These are phyloP conservation scores for Apteryx owenii DNA, from an alignment of 2,113 vertebrate species.

Conservation along the genomic window DNA sequence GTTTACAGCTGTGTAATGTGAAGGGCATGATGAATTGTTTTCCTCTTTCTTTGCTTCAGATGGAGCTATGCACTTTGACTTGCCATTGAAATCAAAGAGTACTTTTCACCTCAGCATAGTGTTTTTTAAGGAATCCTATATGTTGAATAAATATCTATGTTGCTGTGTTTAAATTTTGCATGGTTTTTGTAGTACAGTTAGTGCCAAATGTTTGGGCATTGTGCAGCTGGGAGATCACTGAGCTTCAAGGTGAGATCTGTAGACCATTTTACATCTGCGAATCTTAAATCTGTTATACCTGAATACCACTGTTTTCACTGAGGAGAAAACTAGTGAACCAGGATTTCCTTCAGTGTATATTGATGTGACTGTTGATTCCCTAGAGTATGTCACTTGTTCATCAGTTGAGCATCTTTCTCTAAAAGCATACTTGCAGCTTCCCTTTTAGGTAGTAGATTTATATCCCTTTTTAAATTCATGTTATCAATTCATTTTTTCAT, in stretches of 20 bases:
- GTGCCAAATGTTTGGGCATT: background rate
- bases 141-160: background rate
- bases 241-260: background rate
- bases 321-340: background rate
- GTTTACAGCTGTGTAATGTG: background rate
- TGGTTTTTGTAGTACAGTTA: background rate
- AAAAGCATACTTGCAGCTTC: background rate
- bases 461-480: background rate
- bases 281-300: background rate
- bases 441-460: background rate
- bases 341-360: background rate
- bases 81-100: background rate
- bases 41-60: background rate
- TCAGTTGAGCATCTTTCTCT: background rate
- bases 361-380: background rate
- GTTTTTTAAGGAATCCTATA: background rate
- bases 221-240: background rate
- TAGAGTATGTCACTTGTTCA: background rate
- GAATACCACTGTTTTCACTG: background rate
- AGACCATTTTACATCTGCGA: background rate
- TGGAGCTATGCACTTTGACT: background rate
- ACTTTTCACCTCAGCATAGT: background rate
- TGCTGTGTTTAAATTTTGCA: background rate
- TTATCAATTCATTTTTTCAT: background rate
- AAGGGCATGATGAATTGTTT: background rate